Conservation (phyloP, 2,797 vertebrate species). For the Triplophysa yarkandensis region DNA sequence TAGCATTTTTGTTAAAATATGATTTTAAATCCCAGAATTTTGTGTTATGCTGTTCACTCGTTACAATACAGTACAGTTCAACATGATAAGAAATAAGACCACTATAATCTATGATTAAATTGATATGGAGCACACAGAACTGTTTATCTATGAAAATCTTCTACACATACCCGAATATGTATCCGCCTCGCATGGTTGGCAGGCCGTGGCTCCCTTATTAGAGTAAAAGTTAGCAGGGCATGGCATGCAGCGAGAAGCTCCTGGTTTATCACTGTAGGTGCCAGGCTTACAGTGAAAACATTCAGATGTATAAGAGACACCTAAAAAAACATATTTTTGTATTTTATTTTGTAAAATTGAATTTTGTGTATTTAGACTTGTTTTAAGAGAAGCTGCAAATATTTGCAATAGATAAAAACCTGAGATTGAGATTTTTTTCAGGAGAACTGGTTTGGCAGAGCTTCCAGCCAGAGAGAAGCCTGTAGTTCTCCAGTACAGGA, state of each 20-base stretch:
- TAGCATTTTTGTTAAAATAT: neutral
- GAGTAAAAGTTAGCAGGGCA: constrained; percentile 86
- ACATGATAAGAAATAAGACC: neutral
- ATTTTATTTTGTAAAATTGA: constrained; percentile 33
- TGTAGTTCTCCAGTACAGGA: constrained; percentile 90
- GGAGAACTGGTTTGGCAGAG: constrained; percentile 83
- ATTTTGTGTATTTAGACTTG: neutral
- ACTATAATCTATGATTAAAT: neutral
- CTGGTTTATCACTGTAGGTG: constrained; percentile 79
- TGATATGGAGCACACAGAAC: neutral
- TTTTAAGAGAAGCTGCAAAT: neutral
- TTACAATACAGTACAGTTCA: neutral
- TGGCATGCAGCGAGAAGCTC: constrained; percentile 80
- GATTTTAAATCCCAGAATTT: too few species aligned
- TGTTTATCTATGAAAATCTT: neutral
- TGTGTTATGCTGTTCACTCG: too few species aligned
- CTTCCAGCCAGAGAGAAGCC: constrained; percentile 76
- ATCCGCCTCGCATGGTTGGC: constrained; percentile 80
- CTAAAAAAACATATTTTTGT: constrained; percentile 65
- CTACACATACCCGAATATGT: constrained; percentile 81
- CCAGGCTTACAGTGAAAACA: constrained; percentile 97
- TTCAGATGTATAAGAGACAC: constrained; percentile 94
- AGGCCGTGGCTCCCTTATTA: constrained; percentile 85
- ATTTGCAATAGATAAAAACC: constrained; percentile 69
- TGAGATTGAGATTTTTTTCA: constrained; percentile 89